phyloP scores from a whole-genome alignment of 2,797 vertebrate species.

The Limnodromus scolopaceus region DNA sequence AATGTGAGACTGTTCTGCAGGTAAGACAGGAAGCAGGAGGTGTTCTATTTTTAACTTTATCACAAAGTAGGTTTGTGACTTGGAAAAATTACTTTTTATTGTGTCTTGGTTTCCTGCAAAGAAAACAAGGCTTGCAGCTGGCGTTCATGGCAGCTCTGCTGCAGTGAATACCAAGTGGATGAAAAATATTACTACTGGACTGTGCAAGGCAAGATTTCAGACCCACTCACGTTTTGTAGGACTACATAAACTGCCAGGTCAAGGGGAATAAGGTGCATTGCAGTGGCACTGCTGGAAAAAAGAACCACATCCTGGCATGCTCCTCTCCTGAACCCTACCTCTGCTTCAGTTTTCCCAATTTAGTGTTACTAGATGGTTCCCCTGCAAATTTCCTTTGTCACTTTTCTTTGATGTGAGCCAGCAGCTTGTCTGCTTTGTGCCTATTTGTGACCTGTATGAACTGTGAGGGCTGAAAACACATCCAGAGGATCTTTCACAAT shows the following conservation, averaged over 20 bases:
- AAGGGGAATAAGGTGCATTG: background rate
- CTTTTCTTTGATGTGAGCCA: background rate
- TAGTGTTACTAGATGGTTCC: background rate
- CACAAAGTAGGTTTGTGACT: background rate
- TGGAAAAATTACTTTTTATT: background rate
- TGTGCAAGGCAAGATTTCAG: background rate
- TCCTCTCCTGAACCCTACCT: background rate
- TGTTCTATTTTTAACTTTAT: background rate
- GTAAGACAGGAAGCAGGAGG: background rate
- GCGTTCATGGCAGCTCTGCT: background rate
- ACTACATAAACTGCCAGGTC: background rate
- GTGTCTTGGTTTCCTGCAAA: background rate
- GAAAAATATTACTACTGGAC: background rate
- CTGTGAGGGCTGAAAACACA: background rate
- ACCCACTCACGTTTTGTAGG: background rate
- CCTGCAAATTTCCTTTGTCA: background rate
- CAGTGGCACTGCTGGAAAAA: background rate
- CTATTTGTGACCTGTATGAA: background rate
- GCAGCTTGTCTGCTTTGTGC: background rate
- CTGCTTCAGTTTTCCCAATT: background rate
- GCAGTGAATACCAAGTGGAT: background rate
- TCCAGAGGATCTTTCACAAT: conserved; percentile 1
- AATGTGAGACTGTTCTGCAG: background rate
- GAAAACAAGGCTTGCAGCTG: background rate
- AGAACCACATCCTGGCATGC: background rate